Evolutionary conservation across 2,113 vertebrate genomes (phyloP).

Genomic region (Onychostruthus taczanowskii): DNA sequence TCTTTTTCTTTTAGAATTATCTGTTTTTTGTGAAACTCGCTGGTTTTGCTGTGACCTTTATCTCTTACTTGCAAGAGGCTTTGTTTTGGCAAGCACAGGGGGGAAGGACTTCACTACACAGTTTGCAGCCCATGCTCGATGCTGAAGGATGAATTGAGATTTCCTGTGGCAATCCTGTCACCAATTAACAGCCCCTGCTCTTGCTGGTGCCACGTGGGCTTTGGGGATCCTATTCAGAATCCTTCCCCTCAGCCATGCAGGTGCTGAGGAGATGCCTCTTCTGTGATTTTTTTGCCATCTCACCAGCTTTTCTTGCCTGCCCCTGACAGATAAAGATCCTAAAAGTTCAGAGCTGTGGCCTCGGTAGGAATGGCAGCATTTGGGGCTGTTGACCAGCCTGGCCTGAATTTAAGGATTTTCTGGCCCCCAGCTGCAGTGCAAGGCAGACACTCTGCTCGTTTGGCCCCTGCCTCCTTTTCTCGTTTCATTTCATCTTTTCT

Average conservation of each 20-base stretch:
- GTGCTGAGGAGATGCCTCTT: not conserved
- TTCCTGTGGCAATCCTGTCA: not conserved
- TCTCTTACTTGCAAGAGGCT: not conserved
- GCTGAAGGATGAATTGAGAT: not conserved
- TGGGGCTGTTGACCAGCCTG: not conserved
- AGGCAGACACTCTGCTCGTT: not conserved
- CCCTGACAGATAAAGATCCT: not conserved
- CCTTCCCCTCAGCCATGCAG: not conserved
- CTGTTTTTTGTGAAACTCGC: conserved; percentile 58
- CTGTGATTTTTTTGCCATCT: not conserved
- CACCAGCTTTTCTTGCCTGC: not conserved
- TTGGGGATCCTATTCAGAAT: not conserved
- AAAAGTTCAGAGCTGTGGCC: not conserved
- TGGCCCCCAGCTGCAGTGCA: not conserved
- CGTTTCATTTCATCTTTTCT: not conserved
- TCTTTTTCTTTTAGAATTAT: conserved; percentile 43
- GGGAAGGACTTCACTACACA: not conserved
- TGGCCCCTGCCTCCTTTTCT: not conserved
- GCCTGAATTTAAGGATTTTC: not conserved
- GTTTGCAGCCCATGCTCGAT: not conserved
- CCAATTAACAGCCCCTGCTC: not conserved
- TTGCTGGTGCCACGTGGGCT: not conserved
- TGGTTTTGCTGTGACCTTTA: conserved; percentile 59
- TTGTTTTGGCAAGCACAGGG: not conserved
- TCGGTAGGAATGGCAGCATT: not conserved